Evolutionary conservation across 2,888 invertebrate species (phyloP).

Genomic region (Coleophora deauratella): DNA sequence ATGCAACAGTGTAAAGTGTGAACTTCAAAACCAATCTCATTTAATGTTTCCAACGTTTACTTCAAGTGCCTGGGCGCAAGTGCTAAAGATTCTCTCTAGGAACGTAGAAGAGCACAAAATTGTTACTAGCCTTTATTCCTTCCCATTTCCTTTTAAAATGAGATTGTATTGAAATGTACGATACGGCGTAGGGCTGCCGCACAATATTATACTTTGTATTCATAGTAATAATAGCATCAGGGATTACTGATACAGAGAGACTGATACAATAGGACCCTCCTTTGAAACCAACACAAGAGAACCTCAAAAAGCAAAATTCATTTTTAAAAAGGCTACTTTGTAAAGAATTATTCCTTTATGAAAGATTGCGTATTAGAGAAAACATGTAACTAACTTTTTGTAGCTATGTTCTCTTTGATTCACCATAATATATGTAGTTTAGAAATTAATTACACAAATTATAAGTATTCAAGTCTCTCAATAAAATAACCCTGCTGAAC

Average conservation of each 20-base stretch:
- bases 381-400: no score
- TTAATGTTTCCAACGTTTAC: slow-evolving; percentile 1
- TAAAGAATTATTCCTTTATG: not conserved
- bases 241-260: slow-evolving; percentile 38
- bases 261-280: slow-evolving; percentile 37
- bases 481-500: no score
- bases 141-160: slow-evolving; percentile 28
- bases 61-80: slow-evolving; percentile 1
- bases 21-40: no score
- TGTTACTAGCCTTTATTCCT: slow-evolving; percentile 21
- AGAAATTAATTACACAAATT: no score
- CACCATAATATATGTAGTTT: no score
- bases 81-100: no score
- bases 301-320: not conserved
- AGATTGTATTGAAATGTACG: slow-evolving; percentile 37
- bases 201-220: slow-evolving; percentile 50
- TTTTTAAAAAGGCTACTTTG: not conserved
- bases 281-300: slow-evolving; percentile 28
- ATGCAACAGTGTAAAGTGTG: not conserved
- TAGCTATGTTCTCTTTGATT: no score
- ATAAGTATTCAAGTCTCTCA: no score
- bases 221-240: slow-evolving; percentile 45
- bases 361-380: not conserved
- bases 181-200: slow-evolving; percentile 23
- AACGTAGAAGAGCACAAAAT: slow-evolving; percentile 11